Conservation (phyloP, 2,113 vertebrate genomes). For the Pseudois nayaur region DNA sequence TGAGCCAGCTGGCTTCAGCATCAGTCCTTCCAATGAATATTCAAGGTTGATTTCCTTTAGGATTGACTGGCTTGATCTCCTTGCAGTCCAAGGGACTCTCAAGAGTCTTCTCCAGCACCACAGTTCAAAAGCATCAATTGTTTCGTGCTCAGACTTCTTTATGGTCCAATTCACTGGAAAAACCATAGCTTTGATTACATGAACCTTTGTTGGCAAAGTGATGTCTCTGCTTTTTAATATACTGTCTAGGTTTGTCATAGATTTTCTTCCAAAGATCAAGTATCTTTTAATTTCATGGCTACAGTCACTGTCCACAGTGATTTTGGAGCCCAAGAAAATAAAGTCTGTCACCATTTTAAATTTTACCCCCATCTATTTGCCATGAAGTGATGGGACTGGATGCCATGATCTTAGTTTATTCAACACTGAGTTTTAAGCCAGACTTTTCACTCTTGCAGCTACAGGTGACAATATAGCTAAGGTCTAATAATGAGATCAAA, state of each 20-base stretch:
- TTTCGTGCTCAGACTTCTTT: neutral
- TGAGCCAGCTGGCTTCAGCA: neutral
- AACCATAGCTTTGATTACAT: neutral
- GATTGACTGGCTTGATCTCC: neutral
- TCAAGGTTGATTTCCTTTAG: neutral
- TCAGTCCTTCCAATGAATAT: neutral
- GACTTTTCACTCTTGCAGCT: neutral
- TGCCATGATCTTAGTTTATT: neutral
- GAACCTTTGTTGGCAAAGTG: neutral
- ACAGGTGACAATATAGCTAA: neutral
- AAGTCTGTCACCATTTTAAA: neutral
- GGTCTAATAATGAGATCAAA: neutral
- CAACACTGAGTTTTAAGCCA: neutral
- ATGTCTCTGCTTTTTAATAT: neutral
- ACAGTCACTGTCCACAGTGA: neutral
- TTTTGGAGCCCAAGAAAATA: neutral
- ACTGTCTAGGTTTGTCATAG: neutral
- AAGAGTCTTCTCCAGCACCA: neutral
- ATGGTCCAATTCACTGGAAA: neutral
- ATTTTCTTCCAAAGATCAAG: neutral
- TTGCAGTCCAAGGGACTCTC: neutral
- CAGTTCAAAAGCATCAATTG: neutral
- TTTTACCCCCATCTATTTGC: neutral
- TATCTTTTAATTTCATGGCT: neutral
- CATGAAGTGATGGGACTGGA: neutral